A percentile compares a stretch with the other conserved stretches of the same genome.
Conservation (phyloP, 2,797 vertebrate genomes). For the Halcyon smyrnensis region DNA sequence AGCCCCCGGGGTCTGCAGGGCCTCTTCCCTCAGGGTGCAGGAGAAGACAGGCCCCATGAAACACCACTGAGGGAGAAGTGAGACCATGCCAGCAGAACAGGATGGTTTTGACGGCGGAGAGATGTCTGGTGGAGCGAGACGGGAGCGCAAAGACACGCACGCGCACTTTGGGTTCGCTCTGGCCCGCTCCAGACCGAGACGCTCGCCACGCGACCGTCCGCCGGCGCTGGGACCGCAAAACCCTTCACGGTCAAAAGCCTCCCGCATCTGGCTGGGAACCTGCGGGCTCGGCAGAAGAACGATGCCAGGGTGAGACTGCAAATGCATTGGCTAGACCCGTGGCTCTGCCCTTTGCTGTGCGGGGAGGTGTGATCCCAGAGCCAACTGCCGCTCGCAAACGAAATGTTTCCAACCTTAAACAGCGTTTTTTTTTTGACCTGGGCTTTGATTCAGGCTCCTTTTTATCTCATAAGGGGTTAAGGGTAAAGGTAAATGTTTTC, state of each 20-base stretch:
- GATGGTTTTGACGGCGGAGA: not conserved
- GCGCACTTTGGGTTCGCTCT: accelerated
- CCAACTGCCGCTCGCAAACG: not conserved
- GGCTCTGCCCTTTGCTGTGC: not conserved
- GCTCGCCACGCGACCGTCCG: not conserved
- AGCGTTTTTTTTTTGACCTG: not conserved
- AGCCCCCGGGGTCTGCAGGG: not conserved
- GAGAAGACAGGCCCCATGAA: not conserved
- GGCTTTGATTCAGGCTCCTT: not conserved
- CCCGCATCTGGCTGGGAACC: not conserved
- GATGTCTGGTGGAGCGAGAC: not conserved
- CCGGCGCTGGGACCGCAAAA: not conserved
- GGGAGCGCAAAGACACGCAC: not conserved
- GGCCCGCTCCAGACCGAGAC: not conserved
- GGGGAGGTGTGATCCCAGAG: not conserved
- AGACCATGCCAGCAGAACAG: not conserved
- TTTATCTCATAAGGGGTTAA: not conserved
- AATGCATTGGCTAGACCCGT: not conserved
- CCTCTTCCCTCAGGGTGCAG: not conserved
- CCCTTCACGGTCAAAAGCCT: not conserved
- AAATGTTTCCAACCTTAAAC: not conserved
- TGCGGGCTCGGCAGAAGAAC: not conserved
- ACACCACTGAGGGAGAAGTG: not conserved
- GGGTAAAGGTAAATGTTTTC: conserved; percentile 27
- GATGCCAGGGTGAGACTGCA: not conserved